Evolutionary conservation across 1,140 invertebrate genomes (phyloP).

Genomic region (Hylyphantes graminicola): DNA sequence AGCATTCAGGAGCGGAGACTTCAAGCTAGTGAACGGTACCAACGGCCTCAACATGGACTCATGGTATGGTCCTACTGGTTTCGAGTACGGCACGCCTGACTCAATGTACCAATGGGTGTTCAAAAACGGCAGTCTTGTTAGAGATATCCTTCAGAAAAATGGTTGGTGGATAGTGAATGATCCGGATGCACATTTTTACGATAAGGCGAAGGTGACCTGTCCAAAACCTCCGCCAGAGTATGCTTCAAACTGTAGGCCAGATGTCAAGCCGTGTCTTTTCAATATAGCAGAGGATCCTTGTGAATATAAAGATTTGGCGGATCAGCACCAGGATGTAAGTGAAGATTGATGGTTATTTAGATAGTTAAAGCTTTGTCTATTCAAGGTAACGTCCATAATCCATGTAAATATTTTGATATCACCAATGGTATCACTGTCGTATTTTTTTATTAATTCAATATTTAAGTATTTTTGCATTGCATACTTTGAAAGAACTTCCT

Average conservation of each 20-base stretch:
- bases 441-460: too few relatives aligned
- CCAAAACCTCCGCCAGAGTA: conserved; percentile 14
- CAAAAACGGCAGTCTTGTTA: conserved; percentile 57
- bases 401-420: too few relatives aligned
- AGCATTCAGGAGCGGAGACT: conserved; percentile 78
- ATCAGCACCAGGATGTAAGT: conserved; percentile 61
- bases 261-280: conserved; percentile 35
- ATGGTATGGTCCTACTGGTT: conserved; percentile 51
- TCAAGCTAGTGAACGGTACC: conserved; percentile 83
- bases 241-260: conserved; percentile 13
- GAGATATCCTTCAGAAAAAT: conserved; percentile 62
- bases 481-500: too few relatives aligned
- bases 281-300: conserved; percentile 68
- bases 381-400: too few relatives aligned
- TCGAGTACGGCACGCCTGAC: background rate
- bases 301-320: conserved; percentile 67
- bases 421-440: too few relatives aligned
- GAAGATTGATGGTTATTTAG: too few relatives aligned
- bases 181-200: background rate
- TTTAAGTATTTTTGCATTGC: too few relatives aligned
- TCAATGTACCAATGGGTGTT: conserved; percentile 34
- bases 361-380: too few relatives aligned
- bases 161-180: conserved; percentile 54
- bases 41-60: background rate
- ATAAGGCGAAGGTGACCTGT: background rate